Base-by-base conservation (phyloP, 1,140 invertebrate species). In the Berghia stephanieae region DNA sequence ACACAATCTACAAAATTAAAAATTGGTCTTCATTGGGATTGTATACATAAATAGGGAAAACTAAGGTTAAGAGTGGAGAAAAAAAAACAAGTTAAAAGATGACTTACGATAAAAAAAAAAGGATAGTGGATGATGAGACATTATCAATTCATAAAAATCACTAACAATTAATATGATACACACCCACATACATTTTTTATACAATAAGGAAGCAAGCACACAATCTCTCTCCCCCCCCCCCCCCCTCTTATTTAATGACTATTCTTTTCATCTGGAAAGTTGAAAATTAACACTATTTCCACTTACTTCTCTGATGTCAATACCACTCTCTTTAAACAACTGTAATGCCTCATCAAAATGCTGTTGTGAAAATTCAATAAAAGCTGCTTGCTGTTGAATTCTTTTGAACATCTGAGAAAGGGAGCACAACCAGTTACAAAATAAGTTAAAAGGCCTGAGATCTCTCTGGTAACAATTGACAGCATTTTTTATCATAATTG, bases 351-450 rank as follows among this genome's bases (percentile, higher is more conserved):
- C 88, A 40, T 90, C 86, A 85, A 91, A 91, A 60, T 90, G 85
- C 46, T 86, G 83, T 70, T 89, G 83, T 46, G 88, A 87, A 81
- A 92, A 90, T 82, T 91, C 88, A 66, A 91, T 90, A 82, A 92
- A 91, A 21, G 87, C 91, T 60, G 91, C 91, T 80, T 90, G 87
- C 77, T 91, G 90, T 72, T 90, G 88, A 40, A 92, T 89, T 75
- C 84, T 82, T 49, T 80, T 82, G 76, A 82, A 86, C 76, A 86
- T 86, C 85, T 87, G 75, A 69, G 83, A 83, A 74, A 18, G 24
- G 42, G n/a, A 49, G 10, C 46, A 10, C 10, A n/a, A n/a, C 46
- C 10, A 49, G 10, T n/a, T 49, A 49, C n/a, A 13, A 49, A 10
- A 49, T n/a, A n/a, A n/a, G n/a, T n/a, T n/a, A n/a, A n/a, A n/a